Conservation (phyloP, 2,113 vertebrate genomes). For the Dissostichus mawsoni region DNA sequence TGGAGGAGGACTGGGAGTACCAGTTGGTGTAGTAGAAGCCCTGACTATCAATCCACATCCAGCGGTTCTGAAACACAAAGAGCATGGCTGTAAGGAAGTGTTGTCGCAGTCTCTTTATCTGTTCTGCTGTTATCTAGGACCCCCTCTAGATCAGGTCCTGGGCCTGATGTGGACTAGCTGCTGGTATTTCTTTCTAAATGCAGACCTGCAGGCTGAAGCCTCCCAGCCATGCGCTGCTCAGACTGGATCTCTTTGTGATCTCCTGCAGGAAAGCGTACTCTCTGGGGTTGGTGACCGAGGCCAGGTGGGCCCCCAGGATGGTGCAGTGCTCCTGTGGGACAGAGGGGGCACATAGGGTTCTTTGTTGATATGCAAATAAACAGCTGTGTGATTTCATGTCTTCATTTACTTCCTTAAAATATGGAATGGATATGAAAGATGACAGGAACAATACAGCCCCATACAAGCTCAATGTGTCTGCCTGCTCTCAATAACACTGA, state of each 20-base stretch:
- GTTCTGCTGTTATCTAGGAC: no score
- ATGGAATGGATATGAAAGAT: not conserved
- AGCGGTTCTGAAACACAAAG: conserved; percentile 3
- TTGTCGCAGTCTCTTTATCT: not conserved
- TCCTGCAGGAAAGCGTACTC: no score
- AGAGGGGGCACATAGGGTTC: not conserved
- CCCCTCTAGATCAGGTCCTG: conserved; percentile 1
- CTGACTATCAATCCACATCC: conserved; percentile 22
- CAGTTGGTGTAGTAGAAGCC: conserved; percentile 31
- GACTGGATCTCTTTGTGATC: not conserved
- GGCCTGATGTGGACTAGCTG: not conserved
- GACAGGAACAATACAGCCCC: not conserved
- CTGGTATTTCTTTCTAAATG: not conserved
- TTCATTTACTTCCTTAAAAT: not conserved
- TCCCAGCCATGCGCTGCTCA: conserved; percentile 9
- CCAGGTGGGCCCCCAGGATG: not conserved
- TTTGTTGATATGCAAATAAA: not conserved
- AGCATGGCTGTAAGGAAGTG: conserved; percentile 1
- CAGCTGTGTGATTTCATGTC: not conserved
- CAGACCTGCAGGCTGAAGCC: conserved; percentile 44
- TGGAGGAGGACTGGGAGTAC: not conserved
- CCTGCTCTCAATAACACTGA: not conserved
- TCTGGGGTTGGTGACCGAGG: no score
- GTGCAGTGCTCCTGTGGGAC: conserved; percentile 30
- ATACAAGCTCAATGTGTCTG: no score